Evolutionary conservation across 2,113 vertebrate species (phyloP).

Genomic region (Cololabis saira): DNA sequence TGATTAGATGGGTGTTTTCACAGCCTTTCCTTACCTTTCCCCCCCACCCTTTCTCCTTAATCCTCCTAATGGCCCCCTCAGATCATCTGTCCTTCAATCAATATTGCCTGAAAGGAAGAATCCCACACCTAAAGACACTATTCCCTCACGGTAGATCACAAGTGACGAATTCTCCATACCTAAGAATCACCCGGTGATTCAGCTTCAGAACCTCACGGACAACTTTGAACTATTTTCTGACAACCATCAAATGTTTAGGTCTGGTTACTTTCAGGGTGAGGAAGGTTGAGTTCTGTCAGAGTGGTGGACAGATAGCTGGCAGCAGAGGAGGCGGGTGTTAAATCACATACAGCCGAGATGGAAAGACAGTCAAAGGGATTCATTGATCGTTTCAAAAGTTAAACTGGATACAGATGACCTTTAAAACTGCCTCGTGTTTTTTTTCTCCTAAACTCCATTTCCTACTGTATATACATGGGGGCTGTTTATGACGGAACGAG

Average conservation of each 20-base stretch:
- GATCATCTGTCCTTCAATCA: constrained; percentile 72
- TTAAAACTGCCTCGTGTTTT: constrained; percentile 65
- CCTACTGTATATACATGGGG: constrained; percentile 34
- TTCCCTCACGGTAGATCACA: constrained; percentile 57
- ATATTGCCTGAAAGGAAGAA: constrained; percentile 69
- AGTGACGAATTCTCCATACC: constrained; percentile 58
- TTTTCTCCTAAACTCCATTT: constrained; percentile 25
- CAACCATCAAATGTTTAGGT: constrained; percentile 46
- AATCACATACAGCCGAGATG: constrained; percentile 71
- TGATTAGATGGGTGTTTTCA: constrained; percentile 66
- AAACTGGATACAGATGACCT: constrained; percentile 78
- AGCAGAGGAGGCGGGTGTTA: constrained; percentile 61
- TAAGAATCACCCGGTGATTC: constrained; percentile 21
- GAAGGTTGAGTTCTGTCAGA: constrained; percentile 41
- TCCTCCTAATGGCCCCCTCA: constrained; percentile 68
- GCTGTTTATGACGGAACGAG: constrained; percentile 31
- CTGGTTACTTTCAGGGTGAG: constrained; percentile 29
- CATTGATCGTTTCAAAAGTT: constrained; percentile 82
- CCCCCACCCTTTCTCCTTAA: constrained; percentile 39
- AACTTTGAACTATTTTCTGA: constrained; percentile 52
- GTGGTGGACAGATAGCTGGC: constrained; percentile 37
- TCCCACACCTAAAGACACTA: constrained; percentile 67
- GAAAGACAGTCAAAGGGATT: constrained; percentile 79
- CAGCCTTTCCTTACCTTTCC: constrained; percentile 22
- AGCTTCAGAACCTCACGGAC: constrained; percentile 55